Evolutionary conservation across 2,797 vertebrate genomes (phyloP).

Genomic region (Pyrocephalus nanus): DNA sequence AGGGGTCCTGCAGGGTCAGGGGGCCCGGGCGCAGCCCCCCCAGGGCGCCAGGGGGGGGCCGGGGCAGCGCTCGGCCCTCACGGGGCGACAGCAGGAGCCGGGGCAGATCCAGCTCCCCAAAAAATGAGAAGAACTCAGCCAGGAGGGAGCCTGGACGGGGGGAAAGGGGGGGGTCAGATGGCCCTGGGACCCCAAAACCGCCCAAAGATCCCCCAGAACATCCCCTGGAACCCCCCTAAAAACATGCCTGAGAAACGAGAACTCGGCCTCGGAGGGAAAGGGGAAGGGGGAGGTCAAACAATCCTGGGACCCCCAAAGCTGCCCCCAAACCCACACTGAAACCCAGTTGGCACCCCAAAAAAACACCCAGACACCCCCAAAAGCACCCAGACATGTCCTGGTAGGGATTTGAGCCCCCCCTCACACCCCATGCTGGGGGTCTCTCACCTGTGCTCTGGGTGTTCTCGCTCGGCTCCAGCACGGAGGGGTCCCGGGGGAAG

Average conservation of each 20-base stretch:
- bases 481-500: constrained; percentile 82
- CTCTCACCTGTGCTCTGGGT: constrained; percentile 84
- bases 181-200: background rate
- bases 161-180: background rate
- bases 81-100: constrained; percentile 79
- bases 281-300: no score
- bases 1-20: constrained; percentile 88
- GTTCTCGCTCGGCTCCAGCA: constrained; percentile 83
- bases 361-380: no score
- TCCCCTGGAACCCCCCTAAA: no score
- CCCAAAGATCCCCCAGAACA: no score
- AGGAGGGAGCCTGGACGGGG: constrained; percentile 81
- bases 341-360: no score
- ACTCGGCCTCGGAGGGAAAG: constrained; percentile 70
- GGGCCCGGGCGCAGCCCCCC: background rate
- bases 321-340: no score
- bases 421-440: no score
- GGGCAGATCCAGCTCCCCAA: constrained; percentile 72
- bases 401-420: background rate
- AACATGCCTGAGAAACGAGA: constrained; percentile 76
- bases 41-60: background rate
- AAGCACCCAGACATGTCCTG: no score
- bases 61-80: constrained; percentile 75
- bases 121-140: constrained; percentile 87
- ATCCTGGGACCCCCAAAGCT: background rate